A percentile compares a stretch with the other conserved stretches of the same genome.
Conservation (phyloP, 1,140 invertebrate species). For the Proctacanthus coquilletti region DNA sequence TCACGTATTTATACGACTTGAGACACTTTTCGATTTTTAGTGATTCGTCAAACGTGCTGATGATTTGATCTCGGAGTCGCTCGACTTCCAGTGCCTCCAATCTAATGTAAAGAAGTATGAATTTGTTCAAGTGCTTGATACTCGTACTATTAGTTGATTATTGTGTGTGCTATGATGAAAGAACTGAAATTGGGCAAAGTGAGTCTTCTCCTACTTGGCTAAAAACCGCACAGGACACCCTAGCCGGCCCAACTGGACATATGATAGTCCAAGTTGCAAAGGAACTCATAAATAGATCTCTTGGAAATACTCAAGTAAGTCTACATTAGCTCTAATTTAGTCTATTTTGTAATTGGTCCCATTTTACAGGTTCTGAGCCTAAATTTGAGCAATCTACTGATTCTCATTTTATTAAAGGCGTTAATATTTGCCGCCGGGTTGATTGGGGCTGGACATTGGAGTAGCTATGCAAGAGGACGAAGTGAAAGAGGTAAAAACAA, state of each 20-base stretch:
- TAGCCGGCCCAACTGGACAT: conserved; percentile 35
- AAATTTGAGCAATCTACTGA: conserved; percentile 64
- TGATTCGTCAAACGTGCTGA: neutral
- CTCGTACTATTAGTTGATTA: too few species aligned
- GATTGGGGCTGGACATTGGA: conserved; percentile 48
- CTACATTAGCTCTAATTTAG: neutral
- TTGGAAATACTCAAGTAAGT: conserved; percentile 45
- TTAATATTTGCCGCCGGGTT: conserved; percentile 64
- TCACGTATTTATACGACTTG: neutral
- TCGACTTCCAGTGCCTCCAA: too few species aligned
- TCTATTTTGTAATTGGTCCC: neutral
- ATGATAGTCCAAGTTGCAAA: conserved; percentile 46
- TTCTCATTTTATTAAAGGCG: conserved; percentile 64
- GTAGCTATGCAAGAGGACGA: conserved; percentile 38
- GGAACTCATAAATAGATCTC: conserved; percentile 45
- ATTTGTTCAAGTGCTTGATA: too few species aligned
- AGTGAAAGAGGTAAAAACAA: conserved; percentile 34
- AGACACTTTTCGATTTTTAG: neutral
- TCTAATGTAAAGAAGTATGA: too few species aligned
- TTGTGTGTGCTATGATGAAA: too few species aligned
- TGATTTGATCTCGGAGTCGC: too few species aligned
- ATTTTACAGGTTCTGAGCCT: conserved; percentile 52
- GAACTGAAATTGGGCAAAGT: too few species aligned
- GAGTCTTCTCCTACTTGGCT: too few species aligned
- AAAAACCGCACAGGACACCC: conserved; percentile 33